Evolutionary conservation across 2,888 invertebrate species (phyloP), one percentile per base, ranked within the genome.

Genomic region (Hirtodrosophila alboralis): DNA sequence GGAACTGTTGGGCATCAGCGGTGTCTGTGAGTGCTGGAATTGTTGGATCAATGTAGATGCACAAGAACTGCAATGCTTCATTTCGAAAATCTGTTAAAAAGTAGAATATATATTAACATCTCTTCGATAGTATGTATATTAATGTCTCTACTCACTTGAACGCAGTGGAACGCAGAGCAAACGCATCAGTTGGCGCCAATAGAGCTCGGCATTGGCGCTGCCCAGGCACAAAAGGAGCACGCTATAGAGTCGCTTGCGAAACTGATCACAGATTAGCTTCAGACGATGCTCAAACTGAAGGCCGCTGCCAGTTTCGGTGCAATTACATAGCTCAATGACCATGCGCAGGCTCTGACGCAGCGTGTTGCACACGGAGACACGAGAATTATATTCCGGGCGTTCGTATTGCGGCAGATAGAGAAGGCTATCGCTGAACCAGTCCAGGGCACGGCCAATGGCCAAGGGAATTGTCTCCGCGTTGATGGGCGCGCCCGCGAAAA

Each of bases 191-290:
- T 89, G 89, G 21, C 76, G 75, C 87, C 90, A 89, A 54, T 85
- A 90, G 26, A 87, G 63, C 61, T 89, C 88, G 0, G 90, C 88
- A 79, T 90, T 89, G 53, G 62, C 64, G 27, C 83, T 74, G 14
- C 90, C 90, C 38, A 90, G 83, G 48, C 90, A 90, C 12, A 89
- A 75, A 13, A 86, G 61, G 18, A 91, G 75, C 51, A 90, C 89
- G 56, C 86, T 87, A 60, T 83, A 90, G 14, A 91, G 75, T 5
- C 89, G 87, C 43, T 74, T 84, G 9, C 88, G 75, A 36, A 91
- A 88, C 56, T 84, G 75, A 7, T 86, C 86, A 27, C 87, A 84
- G 45, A 88, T 83, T 13, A 84, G 61, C 28, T 86, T 79, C 1
- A 91, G 71, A 9, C 84, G 87, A 10, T 75, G 65, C 47, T 89